Percentiles rank a stretch among this genome's conserved stretches.
phyloP scores from a whole-genome alignment of 2,888 invertebrate genomes.

The Ephialtes manifestator region DNA sequence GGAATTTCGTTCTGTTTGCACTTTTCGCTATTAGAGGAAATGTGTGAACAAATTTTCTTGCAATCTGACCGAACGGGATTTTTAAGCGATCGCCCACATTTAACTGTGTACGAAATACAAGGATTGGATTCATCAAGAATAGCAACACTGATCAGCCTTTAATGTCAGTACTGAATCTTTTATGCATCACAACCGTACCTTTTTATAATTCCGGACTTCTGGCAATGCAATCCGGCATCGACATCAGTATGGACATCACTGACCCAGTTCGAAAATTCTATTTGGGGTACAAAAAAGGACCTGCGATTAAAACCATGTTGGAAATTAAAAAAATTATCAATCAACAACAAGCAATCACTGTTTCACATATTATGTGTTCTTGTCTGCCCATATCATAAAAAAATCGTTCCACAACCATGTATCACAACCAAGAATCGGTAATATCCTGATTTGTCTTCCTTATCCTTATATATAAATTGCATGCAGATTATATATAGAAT shows the following conservation, averaged over 20 bases:
- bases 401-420: too few relatives aligned
- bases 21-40: background rate
- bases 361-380: too few relatives aligned
- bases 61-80: background rate
- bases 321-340: too few relatives aligned
- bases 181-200: background rate
- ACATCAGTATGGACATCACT: background rate
- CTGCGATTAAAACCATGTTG: background rate
- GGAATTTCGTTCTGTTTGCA: background rate
- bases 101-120: background rate
- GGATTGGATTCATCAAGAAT: too few relatives aligned
- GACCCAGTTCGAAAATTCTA: background rate
- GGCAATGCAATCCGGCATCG: background rate
- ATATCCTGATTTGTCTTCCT: too few relatives aligned
- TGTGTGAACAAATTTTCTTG: background rate
- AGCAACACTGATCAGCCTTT: background rate
- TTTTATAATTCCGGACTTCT: background rate
- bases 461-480: too few relatives aligned
- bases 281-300: background rate
- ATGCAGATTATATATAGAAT: too few relatives aligned
- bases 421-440: too few relatives aligned
- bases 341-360: too few relatives aligned
- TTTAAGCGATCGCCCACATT: background rate
- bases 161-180: background rate
- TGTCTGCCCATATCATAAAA: too few relatives aligned